phyloP scores from a whole-genome alignment of 2,888 invertebrate species.

The Tanytarsus gracilentus region DNA sequence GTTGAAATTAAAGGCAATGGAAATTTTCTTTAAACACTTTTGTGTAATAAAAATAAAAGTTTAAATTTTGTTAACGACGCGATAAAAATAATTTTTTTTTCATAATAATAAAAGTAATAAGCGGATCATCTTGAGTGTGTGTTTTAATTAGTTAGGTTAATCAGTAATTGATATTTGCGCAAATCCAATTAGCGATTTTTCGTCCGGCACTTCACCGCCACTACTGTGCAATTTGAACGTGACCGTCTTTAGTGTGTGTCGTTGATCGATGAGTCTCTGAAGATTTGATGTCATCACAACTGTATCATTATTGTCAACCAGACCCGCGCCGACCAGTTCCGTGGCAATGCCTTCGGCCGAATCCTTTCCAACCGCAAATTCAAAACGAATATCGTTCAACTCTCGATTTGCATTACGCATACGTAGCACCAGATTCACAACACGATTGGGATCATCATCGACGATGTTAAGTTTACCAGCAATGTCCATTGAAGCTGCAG shows the following conservation, averaged over 20 bases:
- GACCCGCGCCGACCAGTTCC: conserved; percentile 88
- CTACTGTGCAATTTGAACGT: conserved; percentile 76
- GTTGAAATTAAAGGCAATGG: too few relatives aligned
- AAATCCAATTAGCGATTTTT: conserved; percentile 90
- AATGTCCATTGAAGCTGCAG: conserved; percentile 33
- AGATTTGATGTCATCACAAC: conserved; percentile 87
- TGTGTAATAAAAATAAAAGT: too few relatives aligned
- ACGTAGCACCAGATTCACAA: conserved; percentile 77
- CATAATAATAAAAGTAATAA: conserved; percentile 18
- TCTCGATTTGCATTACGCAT: conserved; percentile 86
- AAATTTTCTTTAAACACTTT: too few relatives aligned
- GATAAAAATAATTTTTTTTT: too few relatives aligned
- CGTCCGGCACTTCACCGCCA: conserved; percentile 78
- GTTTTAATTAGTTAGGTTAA: conserved; percentile 44
- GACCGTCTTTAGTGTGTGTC: conserved; percentile 57
- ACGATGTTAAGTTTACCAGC: conserved; percentile 36
- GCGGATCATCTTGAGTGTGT: background rate
- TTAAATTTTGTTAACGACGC: too few relatives aligned
- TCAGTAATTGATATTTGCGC: conserved; percentile 95
- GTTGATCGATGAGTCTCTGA: conserved; percentile 76
- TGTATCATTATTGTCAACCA: conserved; percentile 86
- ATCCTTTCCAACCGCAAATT: conserved; percentile 84
- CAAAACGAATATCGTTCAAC: conserved; percentile 95
- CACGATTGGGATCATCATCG: conserved; percentile 39
- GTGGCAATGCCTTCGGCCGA: conserved; percentile 86